These are phyloP conservation scores for Hybos culiciformis DNA, from an alignment of 2,888 invertebrate genomes.

Conservation along the genomic window DNA sequence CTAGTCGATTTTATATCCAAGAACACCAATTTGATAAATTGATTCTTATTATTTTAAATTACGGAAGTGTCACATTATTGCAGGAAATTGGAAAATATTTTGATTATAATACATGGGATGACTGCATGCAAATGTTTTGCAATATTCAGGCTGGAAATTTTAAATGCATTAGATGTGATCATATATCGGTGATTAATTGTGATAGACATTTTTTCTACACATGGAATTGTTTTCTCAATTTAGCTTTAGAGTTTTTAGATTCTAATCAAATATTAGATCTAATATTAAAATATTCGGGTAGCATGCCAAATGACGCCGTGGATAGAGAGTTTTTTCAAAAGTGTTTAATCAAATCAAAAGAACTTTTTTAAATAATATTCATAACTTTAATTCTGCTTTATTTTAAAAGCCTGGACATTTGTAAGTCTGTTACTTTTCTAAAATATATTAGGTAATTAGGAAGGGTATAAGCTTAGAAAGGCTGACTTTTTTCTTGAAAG, in stretches of 20 bases:
- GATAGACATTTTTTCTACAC: slow-evolving; percentile 32
- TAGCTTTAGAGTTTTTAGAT: slow-evolving; percentile 28
- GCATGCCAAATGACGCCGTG: slow-evolving; percentile 34
- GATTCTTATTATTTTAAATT: slow-evolving; percentile 30
- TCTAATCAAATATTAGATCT: slow-evolving; percentile 26
- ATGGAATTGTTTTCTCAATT: slow-evolving; percentile 33
- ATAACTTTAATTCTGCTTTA: too few relatives aligned
- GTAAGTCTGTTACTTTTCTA: too few relatives aligned
- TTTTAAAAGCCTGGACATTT: too few relatives aligned
- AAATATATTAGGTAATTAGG: too few relatives aligned
- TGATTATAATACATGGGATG: slow-evolving; percentile 26
- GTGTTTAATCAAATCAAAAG: slow-evolving; percentile 26
- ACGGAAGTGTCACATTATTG: slow-evolving; percentile 28
- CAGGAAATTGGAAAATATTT: slow-evolving; percentile 28
- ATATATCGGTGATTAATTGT: slow-evolving; percentile 25
- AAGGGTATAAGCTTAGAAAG: too few relatives aligned
- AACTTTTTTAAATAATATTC: too few relatives aligned
- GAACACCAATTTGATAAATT: slow-evolving; percentile 32
- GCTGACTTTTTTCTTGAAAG: too few relatives aligned
- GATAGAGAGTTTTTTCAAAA: slow-evolving; percentile 32
- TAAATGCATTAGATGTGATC: slow-evolving; percentile 31
- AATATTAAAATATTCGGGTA: slow-evolving; percentile 31
- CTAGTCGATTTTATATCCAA: slow-evolving; percentile 32
- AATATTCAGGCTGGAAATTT: slow-evolving; percentile 30
- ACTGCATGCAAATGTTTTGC: slow-evolving; percentile 32